These are phyloP conservation scores for Diploscapter pachys DNA, from an alignment of 1,140 invertebrate species.

Conservation along the genomic window DNA sequence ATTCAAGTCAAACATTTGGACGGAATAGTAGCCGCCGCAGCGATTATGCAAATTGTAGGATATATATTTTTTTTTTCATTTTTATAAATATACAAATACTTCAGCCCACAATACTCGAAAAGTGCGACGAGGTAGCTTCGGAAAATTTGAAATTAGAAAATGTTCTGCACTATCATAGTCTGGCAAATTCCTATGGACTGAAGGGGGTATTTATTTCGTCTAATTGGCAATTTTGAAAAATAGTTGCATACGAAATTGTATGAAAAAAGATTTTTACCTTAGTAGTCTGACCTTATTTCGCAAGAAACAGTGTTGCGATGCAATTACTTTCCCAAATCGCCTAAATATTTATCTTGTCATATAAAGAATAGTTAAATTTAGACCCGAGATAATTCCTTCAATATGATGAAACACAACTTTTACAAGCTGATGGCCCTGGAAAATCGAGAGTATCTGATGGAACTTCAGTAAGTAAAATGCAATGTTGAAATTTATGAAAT, in stretches of 20 bases:
- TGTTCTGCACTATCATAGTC: conserved; percentile 4
- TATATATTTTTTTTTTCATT: not conserved
- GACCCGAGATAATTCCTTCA: not conserved
- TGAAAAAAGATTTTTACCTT: too few species aligned
- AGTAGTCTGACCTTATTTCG: too few species aligned
- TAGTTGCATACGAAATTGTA: too few species aligned
- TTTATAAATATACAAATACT: not conserved
- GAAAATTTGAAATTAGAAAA: not conserved
- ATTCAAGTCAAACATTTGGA: not conserved
- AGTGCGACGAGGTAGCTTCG: conserved; percentile 2
- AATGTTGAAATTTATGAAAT: not conserved
- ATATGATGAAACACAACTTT: conserved; percentile 2
- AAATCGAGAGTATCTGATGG: not conserved
- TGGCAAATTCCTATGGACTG: conserved; percentile 5
- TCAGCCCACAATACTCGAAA: conserved; percentile 1
- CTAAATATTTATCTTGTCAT: not conserved
- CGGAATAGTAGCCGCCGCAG: conserved; percentile 4
- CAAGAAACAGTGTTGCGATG: too few species aligned
- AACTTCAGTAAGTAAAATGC: not conserved
- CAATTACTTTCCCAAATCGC: too few species aligned
- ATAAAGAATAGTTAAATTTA: not conserved
- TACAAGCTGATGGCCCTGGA: not conserved
- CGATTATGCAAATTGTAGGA: conserved; percentile 5
- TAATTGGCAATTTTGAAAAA: not conserved
- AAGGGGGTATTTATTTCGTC: conserved; percentile 8